Evolutionary conservation across 2,888 invertebrate species (phyloP).

Genomic region (Melanotus villosus): DNA sequence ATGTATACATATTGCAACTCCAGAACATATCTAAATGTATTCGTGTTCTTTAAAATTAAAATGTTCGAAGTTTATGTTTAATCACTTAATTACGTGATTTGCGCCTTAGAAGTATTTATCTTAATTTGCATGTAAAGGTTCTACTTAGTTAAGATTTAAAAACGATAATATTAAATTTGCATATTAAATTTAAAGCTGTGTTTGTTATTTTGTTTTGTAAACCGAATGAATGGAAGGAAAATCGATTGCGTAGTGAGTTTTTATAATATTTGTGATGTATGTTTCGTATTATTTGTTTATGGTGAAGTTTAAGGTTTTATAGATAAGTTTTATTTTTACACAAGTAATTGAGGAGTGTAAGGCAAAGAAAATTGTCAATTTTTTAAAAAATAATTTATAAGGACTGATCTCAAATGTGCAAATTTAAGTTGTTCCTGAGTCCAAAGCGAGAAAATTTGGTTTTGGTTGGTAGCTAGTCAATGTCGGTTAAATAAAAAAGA

Average conservation of each 20-base stretch:
- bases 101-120: too few relatives aligned
- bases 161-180: too few relatives aligned
- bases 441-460: conserved; percentile 29
- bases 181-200: too few relatives aligned
- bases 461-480: conserved; percentile 32
- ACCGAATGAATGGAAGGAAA: too few relatives aligned
- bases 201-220: too few relatives aligned
- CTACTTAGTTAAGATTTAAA: too few relatives aligned
- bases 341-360: not conserved
- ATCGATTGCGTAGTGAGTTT: too few relatives aligned
- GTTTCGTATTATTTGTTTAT: not conserved
- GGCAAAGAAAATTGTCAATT: not conserved
- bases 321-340: not conserved
- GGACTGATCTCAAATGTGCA: conserved; percentile 37
- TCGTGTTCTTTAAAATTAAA: not conserved
- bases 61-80: not conserved
- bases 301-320: too few relatives aligned
- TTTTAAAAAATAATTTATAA: not conserved
- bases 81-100: too few relatives aligned
- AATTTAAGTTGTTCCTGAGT: conserved; percentile 41
- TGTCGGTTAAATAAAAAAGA: conserved; percentile 7
- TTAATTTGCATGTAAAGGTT: too few relatives aligned
- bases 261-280: too few relatives aligned
- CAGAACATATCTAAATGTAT: conserved; percentile 9
- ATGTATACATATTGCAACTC: not conserved